Conservation (phyloP, 2,113 vertebrate species). For the Phalacrocorax aristotelis region DNA sequence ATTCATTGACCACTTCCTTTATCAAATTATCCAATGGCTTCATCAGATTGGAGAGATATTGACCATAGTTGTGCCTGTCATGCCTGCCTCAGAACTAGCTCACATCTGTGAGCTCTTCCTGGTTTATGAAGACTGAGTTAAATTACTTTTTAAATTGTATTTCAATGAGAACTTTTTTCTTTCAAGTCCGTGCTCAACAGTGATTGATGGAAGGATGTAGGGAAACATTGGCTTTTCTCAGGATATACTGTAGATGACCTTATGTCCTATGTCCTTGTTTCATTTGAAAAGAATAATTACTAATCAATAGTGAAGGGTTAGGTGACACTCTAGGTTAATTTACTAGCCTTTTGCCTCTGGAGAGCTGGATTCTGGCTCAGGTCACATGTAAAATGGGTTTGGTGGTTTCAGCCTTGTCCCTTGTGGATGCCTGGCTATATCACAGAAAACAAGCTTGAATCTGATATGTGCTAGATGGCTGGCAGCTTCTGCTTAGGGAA, state of each 20-base stretch:
- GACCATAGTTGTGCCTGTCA: neutral
- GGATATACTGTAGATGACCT: slow-evolving; percentile 58
- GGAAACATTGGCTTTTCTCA: slow-evolving; percentile 66
- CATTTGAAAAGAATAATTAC: slow-evolving; percentile 72
- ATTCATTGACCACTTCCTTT: neutral
- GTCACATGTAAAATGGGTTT: slow-evolving; percentile 64
- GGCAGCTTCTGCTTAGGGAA: slow-evolving; percentile 48
- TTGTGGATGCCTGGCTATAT: neutral
- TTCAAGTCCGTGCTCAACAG: slow-evolving; percentile 35
- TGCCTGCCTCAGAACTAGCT: neutral
- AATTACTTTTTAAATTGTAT: slow-evolving; percentile 62
- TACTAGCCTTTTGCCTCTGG: slow-evolving; percentile 58
- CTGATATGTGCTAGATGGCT: slow-evolving; percentile 41
- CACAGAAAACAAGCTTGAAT: slow-evolving; percentile 49
- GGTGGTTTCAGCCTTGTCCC: slow-evolving; percentile 42
- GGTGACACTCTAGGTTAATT: slow-evolving; percentile 74
- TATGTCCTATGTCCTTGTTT: slow-evolving; percentile 67
- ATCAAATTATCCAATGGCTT: neutral
- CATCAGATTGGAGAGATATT: neutral
- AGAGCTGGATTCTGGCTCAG: slow-evolving; percentile 56
- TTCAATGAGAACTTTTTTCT: slow-evolving; percentile 59
- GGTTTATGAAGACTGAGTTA: slow-evolving; percentile 38
- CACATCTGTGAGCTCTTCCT: neutral
- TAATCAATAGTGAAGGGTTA: slow-evolving; percentile 71
- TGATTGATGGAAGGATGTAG: slow-evolving; percentile 56